phyloP scores from a whole-genome alignment of 2,113 vertebrate genomes.

The Oryzias woworae region DNA sequence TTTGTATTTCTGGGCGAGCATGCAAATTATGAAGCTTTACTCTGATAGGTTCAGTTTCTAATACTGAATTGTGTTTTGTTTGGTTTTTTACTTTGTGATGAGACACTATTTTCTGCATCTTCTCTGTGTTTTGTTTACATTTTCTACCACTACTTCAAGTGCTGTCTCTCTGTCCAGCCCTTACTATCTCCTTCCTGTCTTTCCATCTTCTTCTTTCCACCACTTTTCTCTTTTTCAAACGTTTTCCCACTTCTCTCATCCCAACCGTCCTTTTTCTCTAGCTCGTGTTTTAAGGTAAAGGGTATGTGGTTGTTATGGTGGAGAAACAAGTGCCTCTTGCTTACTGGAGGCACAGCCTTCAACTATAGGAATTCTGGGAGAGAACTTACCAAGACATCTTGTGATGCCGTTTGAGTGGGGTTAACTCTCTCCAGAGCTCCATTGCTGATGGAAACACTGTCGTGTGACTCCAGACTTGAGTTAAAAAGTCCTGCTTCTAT shows the following conservation, averaged over 20 bases:
- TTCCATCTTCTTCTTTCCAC: conserved; percentile 21
- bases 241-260: conserved; percentile 26
- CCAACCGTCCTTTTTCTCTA: conserved; percentile 41
- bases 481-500: conserved; percentile 34
- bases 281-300: conserved; percentile 71
- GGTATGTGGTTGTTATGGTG: conserved; percentile 74
- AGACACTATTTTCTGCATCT: conserved; percentile 43
- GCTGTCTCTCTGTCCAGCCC: conserved; percentile 34
- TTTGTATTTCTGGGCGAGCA: conserved; percentile 44
- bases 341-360: conserved; percentile 69
- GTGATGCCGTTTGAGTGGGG: conserved; percentile 9
- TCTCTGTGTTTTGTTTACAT: conserved; percentile 41
- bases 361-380: conserved; percentile 79
- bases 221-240: conserved; percentile 8
- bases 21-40: conserved; percentile 56
- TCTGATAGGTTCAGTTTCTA: conserved; percentile 53
- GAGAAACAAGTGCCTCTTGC: conserved; percentile 71
- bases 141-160: conserved; percentile 53
- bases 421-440: conserved; percentile 26
- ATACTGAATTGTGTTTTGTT: conserved; percentile 48
- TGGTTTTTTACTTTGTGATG: conserved; percentile 36
- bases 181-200: conserved; percentile 8
- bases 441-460: conserved; percentile 17
- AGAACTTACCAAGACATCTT: conserved; percentile 30
- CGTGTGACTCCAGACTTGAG: conserved; percentile 38